Evolutionary conservation across 1,140 invertebrate species (phyloP).

Genomic region (Chironomus striatipennis): DNA sequence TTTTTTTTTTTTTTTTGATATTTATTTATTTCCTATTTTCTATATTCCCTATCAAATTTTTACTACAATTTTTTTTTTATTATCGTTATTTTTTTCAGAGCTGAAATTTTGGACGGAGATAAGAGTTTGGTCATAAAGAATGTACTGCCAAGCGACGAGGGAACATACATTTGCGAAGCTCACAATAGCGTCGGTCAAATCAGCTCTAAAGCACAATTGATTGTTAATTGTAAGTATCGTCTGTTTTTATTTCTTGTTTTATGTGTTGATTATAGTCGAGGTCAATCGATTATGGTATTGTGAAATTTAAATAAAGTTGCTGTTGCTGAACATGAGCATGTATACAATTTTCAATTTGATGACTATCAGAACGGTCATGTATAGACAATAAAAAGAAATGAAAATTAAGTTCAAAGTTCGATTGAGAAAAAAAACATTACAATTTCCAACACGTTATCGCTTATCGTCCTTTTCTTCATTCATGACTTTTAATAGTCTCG

Average conservation of each 20-base stretch:
- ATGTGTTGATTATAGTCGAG: not conserved
- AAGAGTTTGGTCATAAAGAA: conserved; percentile 66
- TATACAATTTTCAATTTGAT: not conserved
- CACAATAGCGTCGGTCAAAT: conserved; percentile 69
- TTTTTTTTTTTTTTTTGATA: no score
- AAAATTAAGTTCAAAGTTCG: conserved; percentile 8
- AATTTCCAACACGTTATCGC: conserved; percentile 12
- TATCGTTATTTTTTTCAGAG: conserved; percentile 41
- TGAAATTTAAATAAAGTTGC: not conserved
- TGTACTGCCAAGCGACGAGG: conserved; percentile 66
- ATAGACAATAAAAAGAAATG: not conserved
- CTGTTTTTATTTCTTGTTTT: not conserved
- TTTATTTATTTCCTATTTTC: conserved; percentile 11
- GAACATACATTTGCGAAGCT: conserved; percentile 72
- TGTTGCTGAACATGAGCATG: not conserved
- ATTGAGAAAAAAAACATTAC: not conserved
- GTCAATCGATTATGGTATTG: not conserved
- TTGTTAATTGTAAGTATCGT: conserved; percentile 63
- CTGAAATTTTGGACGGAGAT: conserved; percentile 59
- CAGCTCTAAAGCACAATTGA: conserved; percentile 60
- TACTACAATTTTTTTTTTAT: not conserved
- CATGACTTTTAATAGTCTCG: not conserved
- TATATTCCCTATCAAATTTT: not conserved
- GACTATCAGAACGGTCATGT: conserved; percentile 2
- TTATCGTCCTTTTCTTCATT: not conserved